A percentile compares a stretch with the other conserved stretches of the same genome.
phyloP scores from a whole-genome alignment of 2,797 vertebrate genomes.

The Protosalanx chinensis region DNA sequence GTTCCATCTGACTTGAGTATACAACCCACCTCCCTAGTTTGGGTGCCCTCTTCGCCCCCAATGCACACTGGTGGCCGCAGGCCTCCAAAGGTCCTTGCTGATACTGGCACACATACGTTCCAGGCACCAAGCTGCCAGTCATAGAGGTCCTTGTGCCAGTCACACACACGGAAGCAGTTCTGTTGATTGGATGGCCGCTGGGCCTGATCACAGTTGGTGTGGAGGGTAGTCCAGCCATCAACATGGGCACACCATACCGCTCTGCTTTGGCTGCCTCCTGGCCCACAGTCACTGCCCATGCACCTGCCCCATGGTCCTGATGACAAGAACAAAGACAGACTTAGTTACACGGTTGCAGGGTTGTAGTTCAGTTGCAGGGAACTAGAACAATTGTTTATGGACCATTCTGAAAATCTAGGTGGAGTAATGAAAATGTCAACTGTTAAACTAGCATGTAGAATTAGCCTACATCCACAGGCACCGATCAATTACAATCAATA shows the following conservation, averaged over 20 bases:
- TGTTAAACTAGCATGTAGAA: conserved; percentile 10
- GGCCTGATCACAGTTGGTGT: conserved; percentile 87
- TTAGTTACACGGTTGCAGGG: conserved; percentile 11
- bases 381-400: background rate
- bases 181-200: conserved; percentile 89
- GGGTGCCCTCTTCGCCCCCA: conserved; percentile 90
- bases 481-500: conserved; percentile 20
- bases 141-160: conserved; percentile 96
- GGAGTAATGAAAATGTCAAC: conserved; percentile 11
- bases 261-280: conserved; percentile 91
- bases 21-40: conserved; percentile 86
- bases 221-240: conserved; percentile 94
- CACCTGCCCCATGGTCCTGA: conserved; percentile 95
- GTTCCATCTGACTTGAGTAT: conserved; percentile 78
- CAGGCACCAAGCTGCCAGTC: conserved; percentile 89
- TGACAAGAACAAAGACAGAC: conserved; percentile 31
- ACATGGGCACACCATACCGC: conserved; percentile 95
- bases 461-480: conserved; percentile 19
- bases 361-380: background rate
- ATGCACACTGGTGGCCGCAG: conserved; percentile 71
- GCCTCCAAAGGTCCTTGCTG: conserved; percentile 73
- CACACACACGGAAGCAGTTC: conserved; percentile 92
- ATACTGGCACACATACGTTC: conserved; percentile 85
- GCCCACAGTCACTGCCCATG: conserved; percentile 97
- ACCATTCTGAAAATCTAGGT: conserved; percentile 16